Evolutionary conservation across 2,113 vertebrate species (phyloP).

Genomic region (Festucalex cinctus): DNA sequence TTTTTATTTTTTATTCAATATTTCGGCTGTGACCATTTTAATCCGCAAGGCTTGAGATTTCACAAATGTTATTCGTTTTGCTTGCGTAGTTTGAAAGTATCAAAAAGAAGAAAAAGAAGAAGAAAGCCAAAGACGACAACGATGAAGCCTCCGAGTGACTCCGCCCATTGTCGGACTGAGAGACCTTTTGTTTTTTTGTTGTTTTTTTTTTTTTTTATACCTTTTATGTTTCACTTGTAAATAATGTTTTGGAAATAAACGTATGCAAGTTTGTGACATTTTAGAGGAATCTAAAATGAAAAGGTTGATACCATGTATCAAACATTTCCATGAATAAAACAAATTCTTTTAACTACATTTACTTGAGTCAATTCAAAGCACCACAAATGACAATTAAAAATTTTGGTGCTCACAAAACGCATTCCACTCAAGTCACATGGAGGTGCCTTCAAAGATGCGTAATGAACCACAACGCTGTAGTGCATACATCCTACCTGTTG

Average conservation of each 20-base stretch:
- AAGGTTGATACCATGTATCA: slow-evolving; percentile 3
- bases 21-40: background rate
- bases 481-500: too few species aligned
- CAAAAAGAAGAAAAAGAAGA: slow-evolving; percentile 73
- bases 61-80: too few species aligned
- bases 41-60: background rate
- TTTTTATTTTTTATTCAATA: too few species aligned
- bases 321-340: background rate
- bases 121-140: slow-evolving; percentile 50
- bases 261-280: slow-evolving; percentile 11
- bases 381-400: background rate
- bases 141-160: slow-evolving; percentile 35
- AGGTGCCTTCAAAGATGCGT: too few species aligned
- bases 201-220: slow-evolving; percentile 15
- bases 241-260: slow-evolving; percentile 35
- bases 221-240: slow-evolving; percentile 33
- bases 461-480: too few species aligned
- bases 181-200: slow-evolving; percentile 27
- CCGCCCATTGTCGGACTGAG: slow-evolving; percentile 10
- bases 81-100: slow-evolving; percentile 44
- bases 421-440: too few species aligned
- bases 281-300: slow-evolving; percentile 2
- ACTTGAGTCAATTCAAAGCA: background rate
- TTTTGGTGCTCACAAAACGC: background rate
- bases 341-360: background rate